Conservation (phyloP, 2,797 vertebrate species). For the Gymnodraco acuticeps region DNA sequence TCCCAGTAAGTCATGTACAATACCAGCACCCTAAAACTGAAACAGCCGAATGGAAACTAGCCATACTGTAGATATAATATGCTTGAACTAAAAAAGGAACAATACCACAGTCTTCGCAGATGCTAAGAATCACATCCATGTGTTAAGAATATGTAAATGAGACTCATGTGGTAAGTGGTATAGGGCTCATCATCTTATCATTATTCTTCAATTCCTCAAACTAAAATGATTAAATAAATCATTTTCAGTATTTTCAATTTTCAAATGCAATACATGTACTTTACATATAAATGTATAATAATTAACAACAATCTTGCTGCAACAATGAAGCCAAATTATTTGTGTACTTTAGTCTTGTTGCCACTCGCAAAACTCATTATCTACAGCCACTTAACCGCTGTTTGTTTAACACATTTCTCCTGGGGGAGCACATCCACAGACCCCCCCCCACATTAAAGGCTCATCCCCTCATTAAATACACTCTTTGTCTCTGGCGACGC, state of each 20-base stretch:
- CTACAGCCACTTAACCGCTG: constrained; percentile 29
- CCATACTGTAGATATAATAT: neutral
- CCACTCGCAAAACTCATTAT: constrained; percentile 29
- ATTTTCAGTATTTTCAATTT: neutral
- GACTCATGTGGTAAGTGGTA: constrained; percentile 15
- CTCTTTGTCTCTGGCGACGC: constrained; percentile 27
- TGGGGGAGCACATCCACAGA: neutral
- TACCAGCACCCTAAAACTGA: neutral
- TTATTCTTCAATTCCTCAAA: constrained; percentile 7
- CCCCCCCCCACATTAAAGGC: constrained; percentile 4
- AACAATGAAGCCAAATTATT: constrained; percentile 23
- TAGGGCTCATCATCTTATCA: neutral
- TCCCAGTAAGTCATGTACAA: neutral
- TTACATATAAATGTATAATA: neutral
- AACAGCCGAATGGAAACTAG: neutral
- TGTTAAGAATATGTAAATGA: constrained; percentile 9
- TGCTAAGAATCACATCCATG: neutral
- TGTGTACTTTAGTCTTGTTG: constrained; percentile 31
- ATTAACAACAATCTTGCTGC: constrained; percentile 18
- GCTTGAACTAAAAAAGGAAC: neutral
- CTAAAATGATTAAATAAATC: neutral
- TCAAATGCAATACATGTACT: constrained; percentile 8
- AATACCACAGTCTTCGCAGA: neutral
- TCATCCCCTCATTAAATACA: constrained; percentile 43
- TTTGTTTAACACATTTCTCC: constrained; percentile 41